Percentiles rank a stretch among this genome's conserved stretches.
phyloP scores from a whole-genome alignment of 2,888 invertebrate genomes.

The Microctonus aethiopoides region DNA sequence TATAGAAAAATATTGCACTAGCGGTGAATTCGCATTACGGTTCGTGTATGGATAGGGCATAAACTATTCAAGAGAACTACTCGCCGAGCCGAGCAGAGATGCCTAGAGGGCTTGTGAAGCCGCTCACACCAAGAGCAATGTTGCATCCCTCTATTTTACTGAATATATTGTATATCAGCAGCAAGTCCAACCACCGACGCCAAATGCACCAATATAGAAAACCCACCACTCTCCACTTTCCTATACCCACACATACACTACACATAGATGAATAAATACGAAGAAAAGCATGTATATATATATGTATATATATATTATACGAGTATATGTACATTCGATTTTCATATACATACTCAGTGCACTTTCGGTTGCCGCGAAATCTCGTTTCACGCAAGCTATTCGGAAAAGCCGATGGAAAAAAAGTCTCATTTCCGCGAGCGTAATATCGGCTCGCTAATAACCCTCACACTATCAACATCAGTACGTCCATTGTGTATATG shows the following conservation, averaged over 20 bases:
- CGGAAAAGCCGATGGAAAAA: conserved; percentile 19
- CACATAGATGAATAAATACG: too few relatives aligned
- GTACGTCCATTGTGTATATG: neutral
- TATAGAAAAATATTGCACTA: conserved; percentile 1
- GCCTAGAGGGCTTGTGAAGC: conserved; percentile 25
- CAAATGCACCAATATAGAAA: conserved; percentile 1
- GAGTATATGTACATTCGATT: too few relatives aligned
- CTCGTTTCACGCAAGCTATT: conserved; percentile 33
- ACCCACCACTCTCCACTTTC: neutral
- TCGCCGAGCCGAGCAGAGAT: conserved; percentile 40
- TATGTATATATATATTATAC: too few relatives aligned
- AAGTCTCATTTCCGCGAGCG: conserved; percentile 38
- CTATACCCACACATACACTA: neutral
- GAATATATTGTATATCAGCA: neutral
- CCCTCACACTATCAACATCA: conserved; percentile 28
- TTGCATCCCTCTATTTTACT: neutral
- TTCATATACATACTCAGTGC: conserved; percentile 5
- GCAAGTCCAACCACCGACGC: neutral
- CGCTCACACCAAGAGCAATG: neutral
- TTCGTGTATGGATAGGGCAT: conserved; percentile 39
- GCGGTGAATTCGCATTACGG: conserved; percentile 24
- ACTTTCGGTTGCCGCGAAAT: conserved; percentile 35
- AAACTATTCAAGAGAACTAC: conserved; percentile 54
- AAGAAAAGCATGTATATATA: too few relatives aligned
- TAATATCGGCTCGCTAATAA: conserved; percentile 40